Conservation (phyloP, 2,888 invertebrate genomes). For the Trissoscelio sp. region DNA sequence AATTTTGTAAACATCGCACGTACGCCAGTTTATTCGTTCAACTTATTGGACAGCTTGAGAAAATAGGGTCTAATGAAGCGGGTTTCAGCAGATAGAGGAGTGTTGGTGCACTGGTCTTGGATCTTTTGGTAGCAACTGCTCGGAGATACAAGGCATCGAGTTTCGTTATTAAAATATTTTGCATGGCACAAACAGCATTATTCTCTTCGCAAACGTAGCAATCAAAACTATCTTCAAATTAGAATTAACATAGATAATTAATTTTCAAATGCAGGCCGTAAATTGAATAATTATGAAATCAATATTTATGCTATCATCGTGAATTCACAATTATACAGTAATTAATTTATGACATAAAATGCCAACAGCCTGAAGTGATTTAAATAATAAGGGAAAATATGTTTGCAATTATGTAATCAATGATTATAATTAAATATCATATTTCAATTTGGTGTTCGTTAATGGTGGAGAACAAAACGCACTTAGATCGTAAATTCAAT, state of each 20-base stretch:
- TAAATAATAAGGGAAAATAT: neutral
- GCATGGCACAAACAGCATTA: neutral
- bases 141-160: neutral
- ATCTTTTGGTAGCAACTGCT: constrained; percentile 20
- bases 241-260: neutral
- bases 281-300: no score
- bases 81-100: constrained; percentile 47
- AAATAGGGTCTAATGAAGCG: constrained; percentile 68
- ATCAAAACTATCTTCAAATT: neutral
- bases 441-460: constrained; percentile 18
- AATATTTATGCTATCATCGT: no score
- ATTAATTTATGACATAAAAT: neutral
- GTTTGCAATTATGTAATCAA: neutral
- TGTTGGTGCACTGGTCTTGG: constrained; percentile 62
- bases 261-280: neutral
- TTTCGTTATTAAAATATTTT: constrained; percentile 5
- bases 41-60: constrained; percentile 70
- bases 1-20: constrained; percentile 69
- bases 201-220: neutral
- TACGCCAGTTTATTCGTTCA: constrained; percentile 66
- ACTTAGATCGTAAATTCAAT: constrained; percentile 47
- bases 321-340: no score
- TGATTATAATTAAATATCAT: constrained; percentile 11
- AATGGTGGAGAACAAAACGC: constrained; percentile 35
- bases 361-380: no score